phyloP scores from a whole-genome alignment of 2,113 vertebrate genomes.

The Mormyrus lacerda region DNA sequence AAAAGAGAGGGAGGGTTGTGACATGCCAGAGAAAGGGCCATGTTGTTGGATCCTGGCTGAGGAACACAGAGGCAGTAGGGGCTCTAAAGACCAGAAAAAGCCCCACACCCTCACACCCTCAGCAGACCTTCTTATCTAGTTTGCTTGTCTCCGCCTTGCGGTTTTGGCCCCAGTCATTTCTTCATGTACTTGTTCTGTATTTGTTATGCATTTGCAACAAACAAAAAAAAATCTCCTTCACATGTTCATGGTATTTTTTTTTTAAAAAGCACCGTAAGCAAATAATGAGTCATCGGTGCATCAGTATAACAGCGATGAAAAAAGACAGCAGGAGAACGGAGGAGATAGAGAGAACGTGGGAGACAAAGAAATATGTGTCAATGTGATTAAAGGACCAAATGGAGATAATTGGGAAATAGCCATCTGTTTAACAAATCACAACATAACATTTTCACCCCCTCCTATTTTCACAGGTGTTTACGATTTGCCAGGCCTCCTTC shows the following conservation, averaged over 20 bases:
- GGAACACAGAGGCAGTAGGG: background rate
- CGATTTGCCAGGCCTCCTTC: constrained; percentile 19
- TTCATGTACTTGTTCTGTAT: background rate
- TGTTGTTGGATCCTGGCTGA: background rate
- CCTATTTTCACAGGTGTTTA: constrained; percentile 37
- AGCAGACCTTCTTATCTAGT: background rate
- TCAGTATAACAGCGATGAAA: background rate
- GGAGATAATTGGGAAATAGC: constrained; percentile 30
- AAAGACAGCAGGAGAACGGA: background rate
- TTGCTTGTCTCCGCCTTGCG: background rate
- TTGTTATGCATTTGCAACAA: background rate
- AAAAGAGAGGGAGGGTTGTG: background rate
- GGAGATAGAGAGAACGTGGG: background rate
- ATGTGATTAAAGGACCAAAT: constrained; percentile 29
- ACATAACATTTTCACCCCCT: constrained; percentile 24
- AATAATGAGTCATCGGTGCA: background rate
- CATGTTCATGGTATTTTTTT: background rate
- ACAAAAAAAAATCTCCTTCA: background rate
- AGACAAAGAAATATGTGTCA: background rate
- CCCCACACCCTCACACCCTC: background rate
- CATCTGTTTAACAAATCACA: constrained; percentile 44
- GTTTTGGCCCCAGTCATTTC: background rate
- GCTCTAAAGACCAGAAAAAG: background rate
- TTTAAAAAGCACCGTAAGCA: background rate
- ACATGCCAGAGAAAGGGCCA: background rate